These are phyloP conservation scores for Tineola bisselliella DNA, from an alignment of 2,888 invertebrate genomes.

Conservation along the genomic window DNA sequence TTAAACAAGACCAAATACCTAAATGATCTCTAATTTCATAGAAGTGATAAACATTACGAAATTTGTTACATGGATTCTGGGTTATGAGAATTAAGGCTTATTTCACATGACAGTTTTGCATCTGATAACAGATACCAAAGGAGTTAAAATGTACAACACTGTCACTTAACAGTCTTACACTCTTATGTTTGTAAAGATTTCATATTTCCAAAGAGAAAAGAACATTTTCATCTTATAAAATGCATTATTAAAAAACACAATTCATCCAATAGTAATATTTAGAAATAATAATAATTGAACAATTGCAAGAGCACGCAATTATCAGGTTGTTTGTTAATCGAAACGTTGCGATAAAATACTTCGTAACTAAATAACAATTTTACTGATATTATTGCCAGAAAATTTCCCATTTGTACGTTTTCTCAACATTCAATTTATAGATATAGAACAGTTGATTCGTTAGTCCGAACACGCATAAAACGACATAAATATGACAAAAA, in stretches of 20 bases:
- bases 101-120: neutral
- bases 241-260: too few relatives aligned
- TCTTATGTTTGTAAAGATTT: neutral
- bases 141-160: neutral
- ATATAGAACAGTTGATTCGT: neutral
- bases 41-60: too few relatives aligned
- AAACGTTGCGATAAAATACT: neutral
- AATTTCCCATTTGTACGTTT: neutral
- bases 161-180: neutral
- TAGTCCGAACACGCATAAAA: neutral
- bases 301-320: neutral
- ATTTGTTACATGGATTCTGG: too few relatives aligned
- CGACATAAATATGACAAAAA: constrained; percentile 5
- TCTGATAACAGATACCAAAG: neutral
- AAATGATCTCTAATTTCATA: too few relatives aligned
- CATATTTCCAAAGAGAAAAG: neutral
- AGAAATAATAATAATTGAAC: neutral
- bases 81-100: neutral
- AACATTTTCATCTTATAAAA: too few relatives aligned
- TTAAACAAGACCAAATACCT: too few relatives aligned
- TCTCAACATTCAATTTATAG: neutral
- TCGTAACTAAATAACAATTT: neutral
- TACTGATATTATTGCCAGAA: neutral
- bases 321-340: neutral
- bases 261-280: too few relatives aligned